Evolutionary conservation across 2,888 invertebrate genomes (phyloP), one percentile per base, ranked within the genome.

Genomic region (Chromoteleia sp.): DNA sequence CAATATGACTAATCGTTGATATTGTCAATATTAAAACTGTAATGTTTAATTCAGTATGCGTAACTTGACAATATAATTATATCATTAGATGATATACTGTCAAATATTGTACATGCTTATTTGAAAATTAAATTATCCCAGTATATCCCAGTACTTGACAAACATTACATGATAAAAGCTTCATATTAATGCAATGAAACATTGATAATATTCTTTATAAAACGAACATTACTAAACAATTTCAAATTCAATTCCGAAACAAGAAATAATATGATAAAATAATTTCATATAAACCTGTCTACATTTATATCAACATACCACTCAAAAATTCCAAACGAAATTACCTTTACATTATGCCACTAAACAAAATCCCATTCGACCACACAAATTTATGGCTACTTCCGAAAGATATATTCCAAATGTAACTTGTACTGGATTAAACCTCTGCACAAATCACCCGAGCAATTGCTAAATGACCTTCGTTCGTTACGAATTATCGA

Each of bases 401-500:
- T 15, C 5, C 2, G 10, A 67, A 58, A 67, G 75, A 75, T 75
- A 75, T 67, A 75, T 75, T 54, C 30, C 1, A 30, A 21, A 17
- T 41, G 25, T 75, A 75, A 67, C 58, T 63, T 65, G 58, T 30
- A 39, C 2, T 39, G 3, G 30, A 39, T 39, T 17, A 58, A 58
- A 58, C 45, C 39, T 39, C 21, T 12, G 29, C 30, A 59, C 71
- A 71, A 61, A 71, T 73, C 52, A 61, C 29, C 61, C 10, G n/a
- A 15, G 52, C 59, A 61, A 61, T 61, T 1, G 61, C 39, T 41
- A 52, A 73, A 71, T 61, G 25, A 61, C 61, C 36, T 61, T 65
- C 36, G 21, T 48, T 61, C 41, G 56, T 75, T 58, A 45, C 50
- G 59, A 76, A 76, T 76, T 76, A 67, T 65, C 75, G 59, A 76